A percentile compares a stretch with the other conserved stretches of the same genome.
Evolutionary conservation across 2,888 invertebrate species (phyloP).

Genomic region (Diploptera punctata): DNA sequence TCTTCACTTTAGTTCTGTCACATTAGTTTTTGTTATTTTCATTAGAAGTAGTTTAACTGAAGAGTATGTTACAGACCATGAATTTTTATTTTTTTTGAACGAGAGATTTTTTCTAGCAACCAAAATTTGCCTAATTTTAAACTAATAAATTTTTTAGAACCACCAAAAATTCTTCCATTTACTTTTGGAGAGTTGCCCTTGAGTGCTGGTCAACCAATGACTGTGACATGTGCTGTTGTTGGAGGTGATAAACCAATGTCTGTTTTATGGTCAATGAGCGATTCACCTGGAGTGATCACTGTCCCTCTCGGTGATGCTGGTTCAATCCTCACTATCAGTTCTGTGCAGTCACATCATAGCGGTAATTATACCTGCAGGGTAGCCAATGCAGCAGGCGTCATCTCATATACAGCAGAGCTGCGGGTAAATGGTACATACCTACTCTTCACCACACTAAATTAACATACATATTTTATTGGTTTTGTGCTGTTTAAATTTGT

Average conservation of each 20-base stretch:
- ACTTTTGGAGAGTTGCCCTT: conserved; percentile 71
- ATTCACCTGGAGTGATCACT: conserved; percentile 54
- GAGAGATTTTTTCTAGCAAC: no score
- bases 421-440: conserved; percentile 48
- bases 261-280: conserved; percentile 76
- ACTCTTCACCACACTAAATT: no score
- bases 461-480: no score
- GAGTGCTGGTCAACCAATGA: conserved; percentile 72
- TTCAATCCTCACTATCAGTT: conserved; percentile 64
- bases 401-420: conserved; percentile 52
- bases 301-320: conserved; percentile 58
- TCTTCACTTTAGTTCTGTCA: no score
- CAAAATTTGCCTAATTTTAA: no score
- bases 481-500: no score
- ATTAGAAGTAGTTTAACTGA: no score
- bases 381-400: conserved; percentile 72
- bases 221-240: conserved; percentile 70
- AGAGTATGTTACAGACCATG: no score
- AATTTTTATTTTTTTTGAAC: no score
- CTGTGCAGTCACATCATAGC: conserved; percentile 61
- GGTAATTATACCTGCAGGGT: conserved; percentile 81
- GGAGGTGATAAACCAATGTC: conserved; percentile 78
- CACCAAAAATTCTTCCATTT: conserved; percentile 75
- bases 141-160: conserved; percentile 59
- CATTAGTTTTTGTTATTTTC: no score